Evolutionary conservation across 2,888 invertebrate species (phyloP).

Genomic region (Congeria kusceri): DNA sequence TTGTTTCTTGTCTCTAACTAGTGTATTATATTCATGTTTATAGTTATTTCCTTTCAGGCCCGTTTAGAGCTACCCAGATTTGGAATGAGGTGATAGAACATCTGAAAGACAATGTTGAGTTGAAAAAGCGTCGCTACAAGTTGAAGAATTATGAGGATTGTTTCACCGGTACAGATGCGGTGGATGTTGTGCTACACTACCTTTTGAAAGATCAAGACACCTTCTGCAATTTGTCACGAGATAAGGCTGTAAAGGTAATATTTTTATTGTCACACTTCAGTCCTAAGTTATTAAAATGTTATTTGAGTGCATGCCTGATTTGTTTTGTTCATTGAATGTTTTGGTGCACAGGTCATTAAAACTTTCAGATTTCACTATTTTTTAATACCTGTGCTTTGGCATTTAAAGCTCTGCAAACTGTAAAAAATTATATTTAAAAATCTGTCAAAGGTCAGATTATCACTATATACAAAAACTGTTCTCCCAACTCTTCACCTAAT

Average conservation of each 20-base stretch:
- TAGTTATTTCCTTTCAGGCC: constrained; percentile 72
- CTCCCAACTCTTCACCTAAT: background rate
- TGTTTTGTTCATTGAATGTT: too few species aligned
- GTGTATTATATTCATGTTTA: too few species aligned
- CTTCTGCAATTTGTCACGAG: constrained; percentile 79
- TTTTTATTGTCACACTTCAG: background rate
- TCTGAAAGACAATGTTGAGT: constrained; percentile 79
- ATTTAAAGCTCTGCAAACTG: too few species aligned
- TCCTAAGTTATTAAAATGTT: background rate
- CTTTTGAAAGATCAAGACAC: constrained; percentile 77
- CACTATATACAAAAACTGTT: too few species aligned
- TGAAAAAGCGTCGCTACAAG: constrained; percentile 79
- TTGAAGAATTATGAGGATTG: constrained; percentile 80
- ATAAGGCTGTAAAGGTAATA: constrained; percentile 81
- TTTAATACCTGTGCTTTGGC: too few species aligned
- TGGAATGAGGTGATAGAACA: constrained; percentile 83
- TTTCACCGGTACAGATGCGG: constrained; percentile 83
- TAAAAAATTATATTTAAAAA: too few species aligned
- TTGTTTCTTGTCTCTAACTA: background rate
- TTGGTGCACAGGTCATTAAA: too few species aligned
- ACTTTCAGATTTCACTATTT: too few species aligned
- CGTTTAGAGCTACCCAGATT: constrained; percentile 82
- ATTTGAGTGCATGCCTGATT: too few species aligned
- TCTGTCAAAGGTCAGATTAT: too few species aligned
- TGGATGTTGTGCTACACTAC: constrained; percentile 81